phyloP scores from a whole-genome alignment of 2,797 vertebrate species.

The Chloroceryle inda region DNA sequence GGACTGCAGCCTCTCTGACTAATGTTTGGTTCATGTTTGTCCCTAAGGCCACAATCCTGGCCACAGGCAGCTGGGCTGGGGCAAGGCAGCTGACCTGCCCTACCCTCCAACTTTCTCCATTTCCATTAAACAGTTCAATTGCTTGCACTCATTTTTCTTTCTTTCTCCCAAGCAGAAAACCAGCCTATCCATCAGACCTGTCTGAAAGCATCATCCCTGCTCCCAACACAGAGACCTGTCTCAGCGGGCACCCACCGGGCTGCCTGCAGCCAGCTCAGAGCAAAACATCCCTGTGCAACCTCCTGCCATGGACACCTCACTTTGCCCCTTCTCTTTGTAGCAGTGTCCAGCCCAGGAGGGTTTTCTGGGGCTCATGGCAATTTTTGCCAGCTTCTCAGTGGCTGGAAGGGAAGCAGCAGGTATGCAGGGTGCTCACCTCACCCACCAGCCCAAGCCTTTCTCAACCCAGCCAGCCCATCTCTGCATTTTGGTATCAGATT shows the following conservation, averaged over 20 bases:
- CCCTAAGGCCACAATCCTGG: not conserved
- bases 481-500: not conserved
- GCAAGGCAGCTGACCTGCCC: not conserved
- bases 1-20: not conserved
- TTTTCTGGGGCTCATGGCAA: not conserved
- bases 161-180: not conserved
- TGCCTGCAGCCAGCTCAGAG: not conserved
- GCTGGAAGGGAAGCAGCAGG: not conserved
- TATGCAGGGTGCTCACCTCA: rapidly evolving
- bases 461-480: not conserved
- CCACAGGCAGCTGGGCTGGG: rapidly evolving
- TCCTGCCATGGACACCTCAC: rapidly evolving
- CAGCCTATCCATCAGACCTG: not conserved
- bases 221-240: not conserved
- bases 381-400: not conserved
- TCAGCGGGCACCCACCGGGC: not conserved
- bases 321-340: not conserved
- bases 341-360: not conserved
- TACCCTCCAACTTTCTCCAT: not conserved
- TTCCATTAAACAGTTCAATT: not conserved
- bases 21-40: rapidly evolving
- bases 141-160: not conserved
- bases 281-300: not conserved
- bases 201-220: not conserved
- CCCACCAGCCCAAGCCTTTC: not conserved